phyloP scores from a whole-genome alignment of 2,113 vertebrate genomes.

The Nicator chloris region DNA sequence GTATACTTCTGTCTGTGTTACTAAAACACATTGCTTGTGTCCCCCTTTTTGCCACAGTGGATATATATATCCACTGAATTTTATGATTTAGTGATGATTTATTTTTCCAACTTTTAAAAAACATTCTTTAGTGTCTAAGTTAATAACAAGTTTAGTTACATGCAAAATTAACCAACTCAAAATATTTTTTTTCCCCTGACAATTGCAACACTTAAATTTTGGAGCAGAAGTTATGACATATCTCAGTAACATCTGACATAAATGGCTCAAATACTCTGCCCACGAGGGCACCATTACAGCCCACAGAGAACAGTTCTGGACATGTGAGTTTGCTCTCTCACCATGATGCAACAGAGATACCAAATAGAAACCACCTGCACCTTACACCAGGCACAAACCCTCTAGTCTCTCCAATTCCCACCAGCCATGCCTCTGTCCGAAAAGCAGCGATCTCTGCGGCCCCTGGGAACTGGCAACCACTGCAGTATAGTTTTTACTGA shows the following conservation, averaged over 20 bases:
- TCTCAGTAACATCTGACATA: background rate
- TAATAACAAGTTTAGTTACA: background rate
- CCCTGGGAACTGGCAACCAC: background rate
- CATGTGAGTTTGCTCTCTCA: background rate
- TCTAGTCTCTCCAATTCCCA: rapidly evolving
- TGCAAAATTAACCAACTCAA: background rate
- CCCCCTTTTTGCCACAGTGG: background rate
- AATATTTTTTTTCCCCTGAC: background rate
- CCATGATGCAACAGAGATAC: background rate
- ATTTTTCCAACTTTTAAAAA: background rate
- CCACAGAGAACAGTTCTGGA: background rate
- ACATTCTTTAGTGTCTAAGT: background rate
- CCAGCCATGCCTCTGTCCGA: background rate
- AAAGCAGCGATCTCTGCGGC: background rate
- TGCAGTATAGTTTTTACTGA: background rate
- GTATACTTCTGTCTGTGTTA: background rate
- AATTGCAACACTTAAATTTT: background rate
- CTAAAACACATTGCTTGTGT: background rate
- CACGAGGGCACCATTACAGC: slow-evolving; percentile 8
- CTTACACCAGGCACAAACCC: background rate
- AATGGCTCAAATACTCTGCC: background rate
- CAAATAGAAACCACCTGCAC: rapidly evolving
- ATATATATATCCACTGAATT: background rate
- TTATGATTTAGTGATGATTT: background rate
- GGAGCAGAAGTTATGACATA: background rate